Base-by-base conservation (phyloP, 2,113 vertebrate genomes). In the Gobio gobio region DNA sequence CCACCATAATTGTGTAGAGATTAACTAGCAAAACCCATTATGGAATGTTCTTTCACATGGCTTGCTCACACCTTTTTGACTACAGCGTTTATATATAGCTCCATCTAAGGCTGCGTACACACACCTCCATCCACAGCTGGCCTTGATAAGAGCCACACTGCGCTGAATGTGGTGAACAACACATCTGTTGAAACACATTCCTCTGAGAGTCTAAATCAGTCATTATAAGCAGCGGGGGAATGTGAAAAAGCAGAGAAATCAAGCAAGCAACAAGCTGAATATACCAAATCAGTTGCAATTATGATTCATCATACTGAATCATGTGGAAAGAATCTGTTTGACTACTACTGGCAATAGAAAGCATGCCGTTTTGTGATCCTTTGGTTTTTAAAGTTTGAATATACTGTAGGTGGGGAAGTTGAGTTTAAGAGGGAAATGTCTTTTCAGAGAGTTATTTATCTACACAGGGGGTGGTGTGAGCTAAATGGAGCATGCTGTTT, bases 131-230 rank as follows among this genome's bases (percentile, higher is more conserved):
- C n/a, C 80, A 83, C 84, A 86, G 80, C 84, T 86, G 87, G 56
- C 77, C 86, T 64, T 86, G 80, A 88, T 86, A 86, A 88, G 56
- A 20, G 1, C 1, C 7, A 45, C 56, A 63, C 56, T 61, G 58
- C 24, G 68, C 61, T 85, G 81, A 85, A 70, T 72, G 76, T 51
- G 59, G 83, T 14, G n/a, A 6, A 18, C 76, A 72, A 49, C 78
- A 87, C 86, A 88, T 86, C 81, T 88, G 87, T 84, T 74, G 70
- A 84, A 87, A 84, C 56, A 75, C 66, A 84, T 79, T 86, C 66
- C 58, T 75, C 49, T 45, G 24, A 84, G 54, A 49, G 63, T 49
- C 82, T 85, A 84, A 64, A 85, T 78, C 24, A 82, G 75, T 82
- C 63, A 78, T 74, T 88, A 84, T 72, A 66, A 79, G 61, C 86